These are phyloP conservation scores for Spea bombifrons DNA, from an alignment of 2,113 vertebrate genomes.

Conservation along the genomic window DNA sequence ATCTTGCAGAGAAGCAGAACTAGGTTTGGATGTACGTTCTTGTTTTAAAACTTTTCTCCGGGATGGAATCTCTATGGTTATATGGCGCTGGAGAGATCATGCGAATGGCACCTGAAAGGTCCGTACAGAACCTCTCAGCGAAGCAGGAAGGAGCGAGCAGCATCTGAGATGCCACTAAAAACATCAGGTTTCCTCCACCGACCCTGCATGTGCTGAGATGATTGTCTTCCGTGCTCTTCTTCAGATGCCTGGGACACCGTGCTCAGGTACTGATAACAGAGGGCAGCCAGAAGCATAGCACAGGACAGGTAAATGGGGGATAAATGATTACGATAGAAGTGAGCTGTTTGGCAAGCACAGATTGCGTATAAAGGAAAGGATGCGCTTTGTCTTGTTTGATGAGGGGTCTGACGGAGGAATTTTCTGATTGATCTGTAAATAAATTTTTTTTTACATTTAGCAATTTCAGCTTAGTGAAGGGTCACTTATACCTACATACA, in stretches of 20 bases:
- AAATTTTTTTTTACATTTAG: too few relatives aligned
- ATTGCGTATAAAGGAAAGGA: constrained; percentile 71
- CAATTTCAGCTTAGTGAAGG: too few relatives aligned
- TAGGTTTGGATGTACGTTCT: too few relatives aligned
- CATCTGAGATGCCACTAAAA: too few relatives aligned
- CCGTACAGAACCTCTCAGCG: too few relatives aligned
- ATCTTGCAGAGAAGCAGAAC: too few relatives aligned
- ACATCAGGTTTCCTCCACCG: neutral
- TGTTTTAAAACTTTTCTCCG: too few relatives aligned
- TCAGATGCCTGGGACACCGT: constrained; percentile 70
- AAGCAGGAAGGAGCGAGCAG: too few relatives aligned
- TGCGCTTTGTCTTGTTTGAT: constrained; percentile 70
- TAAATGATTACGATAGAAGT: constrained; percentile 72
- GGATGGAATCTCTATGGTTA: too few relatives aligned
- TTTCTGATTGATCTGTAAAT: constrained; percentile 81
- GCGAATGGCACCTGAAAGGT: too few relatives aligned
- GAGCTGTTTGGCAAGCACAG: constrained; percentile 65
- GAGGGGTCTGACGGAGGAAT: constrained; percentile 81
- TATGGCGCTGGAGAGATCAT: too few relatives aligned
- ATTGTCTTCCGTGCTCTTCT: constrained; percentile 70
- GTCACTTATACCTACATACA: too few relatives aligned
- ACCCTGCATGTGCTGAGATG: neutral
- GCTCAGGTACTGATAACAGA: constrained; percentile 95
- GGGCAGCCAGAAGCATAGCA: constrained; percentile 84
- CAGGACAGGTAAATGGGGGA: constrained; percentile 88